Evolutionary conservation across 2,797 vertebrate species (phyloP), one percentile per base, ranked within the genome.

Genomic region (Etheostoma nigrum): DNA sequence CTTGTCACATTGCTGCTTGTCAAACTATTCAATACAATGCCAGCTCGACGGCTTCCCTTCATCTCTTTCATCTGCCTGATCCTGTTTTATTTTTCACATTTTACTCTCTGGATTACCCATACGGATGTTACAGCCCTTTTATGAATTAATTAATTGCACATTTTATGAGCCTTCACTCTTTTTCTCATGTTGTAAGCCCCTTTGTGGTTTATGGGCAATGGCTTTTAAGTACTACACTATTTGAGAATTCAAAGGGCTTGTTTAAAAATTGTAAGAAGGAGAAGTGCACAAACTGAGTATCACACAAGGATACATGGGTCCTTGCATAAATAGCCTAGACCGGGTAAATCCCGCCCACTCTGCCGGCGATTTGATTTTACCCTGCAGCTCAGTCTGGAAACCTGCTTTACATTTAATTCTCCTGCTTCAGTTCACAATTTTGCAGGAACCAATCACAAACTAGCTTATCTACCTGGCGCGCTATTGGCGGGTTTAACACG

Each of bases 1-100:
- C 74, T 66, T 87, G 81, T 87, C 87, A 76, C 40, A 67, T 25
- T 58, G 65, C 58, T 68, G 67, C 72, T 55, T 65, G 74, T 86
- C 82, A 84, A 67, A 80, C 47, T 30, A 4, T 57, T 76, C 54
- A 51, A 11, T 36, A 15, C 40, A 23, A 59, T 18, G n/a, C 23
- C 44, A 72, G 49, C 15, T 74, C 21, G 2, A n/a, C 18, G 30
- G 52, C 67, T 48, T 58, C 33, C 53, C 67, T 30, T 63, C 21
- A 60, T 51, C 54, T 59, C 8, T 51, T 4, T 33, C 5, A 59
- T 53, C 66, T 52, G 30, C 40, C 52, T 68, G 58, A 51, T 44
- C 33, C 36, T 23, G 12, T 60, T 44, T 79, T 48, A 36, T 36
- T 59, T 65, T 49, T 23, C 19, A 69, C n/a, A 74, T 63, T 71